Base-by-base conservation (phyloP, 2,113 vertebrate genomes). In the Philantomba maxwellii region DNA sequence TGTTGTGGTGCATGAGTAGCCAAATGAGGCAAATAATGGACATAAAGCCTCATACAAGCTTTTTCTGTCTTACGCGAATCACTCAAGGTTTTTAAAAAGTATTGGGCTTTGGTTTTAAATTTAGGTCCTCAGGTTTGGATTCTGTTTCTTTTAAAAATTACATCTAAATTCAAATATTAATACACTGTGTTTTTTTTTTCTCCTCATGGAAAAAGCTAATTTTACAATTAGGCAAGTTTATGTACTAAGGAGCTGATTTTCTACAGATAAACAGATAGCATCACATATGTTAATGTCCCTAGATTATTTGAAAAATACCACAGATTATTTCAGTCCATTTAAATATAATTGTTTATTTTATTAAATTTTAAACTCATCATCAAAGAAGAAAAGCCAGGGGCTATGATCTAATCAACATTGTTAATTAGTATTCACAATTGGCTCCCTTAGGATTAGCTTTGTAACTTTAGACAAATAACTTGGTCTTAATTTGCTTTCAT, bases 301-400 rank as follows among this genome's bases (percentile, higher is more conserved):
- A 58, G 23, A 53, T 85, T 80, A 58, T 88, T 96, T 88, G 47
- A 77, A 95, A 93, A 92, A 86, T 62, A 78, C 49, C 45, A 55
- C 55, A 85, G n/a, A 33, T 62, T 15, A 58, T n/a, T 92, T 88
- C 13, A 86, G 75, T 77, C 25, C 14, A 28, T 77, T 45, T 86
- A 95, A 73, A 17, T 89, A 16, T 95, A 64, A 77, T 83, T 87
- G 7, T 94, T 87, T 57, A 3, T 95, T 53, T 87, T 83, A 83
- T 73, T 94, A 60, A 86, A 92, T 94, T 58, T 96, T 94, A 89
- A 90, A 77, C 19, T 58, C 2, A 77, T 95, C n/a, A 89, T 64
- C 94, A 53, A 82, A 95, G 66, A 81, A 86, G 62, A 75, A 49
- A 87, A 92, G 23, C 39, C 70, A 82, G 89, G 39, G n/a, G 11